These are phyloP conservation scores for Acrobasis suavella DNA, from an alignment of 2,888 invertebrate species.

Conservation along the genomic window DNA sequence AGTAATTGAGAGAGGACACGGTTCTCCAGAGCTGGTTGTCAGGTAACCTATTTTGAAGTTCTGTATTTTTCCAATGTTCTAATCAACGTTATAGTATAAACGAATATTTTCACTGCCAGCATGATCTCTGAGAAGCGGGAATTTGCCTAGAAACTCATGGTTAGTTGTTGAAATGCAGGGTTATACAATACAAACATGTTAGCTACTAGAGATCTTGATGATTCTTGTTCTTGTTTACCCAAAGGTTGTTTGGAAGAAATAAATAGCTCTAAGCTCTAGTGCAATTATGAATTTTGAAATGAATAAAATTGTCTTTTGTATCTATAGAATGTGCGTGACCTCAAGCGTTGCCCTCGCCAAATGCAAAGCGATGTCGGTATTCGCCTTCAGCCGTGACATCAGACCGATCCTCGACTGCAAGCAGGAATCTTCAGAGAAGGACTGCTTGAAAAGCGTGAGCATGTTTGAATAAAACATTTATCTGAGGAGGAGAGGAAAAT, in stretches of 20 bases:
- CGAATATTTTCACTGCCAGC: too few species aligned
- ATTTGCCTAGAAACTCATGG: too few species aligned
- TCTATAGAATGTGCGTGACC: conserved; percentile 84
- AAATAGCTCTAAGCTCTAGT: too few species aligned
- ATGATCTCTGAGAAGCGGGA: too few species aligned
- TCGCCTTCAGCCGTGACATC: conserved; percentile 89
- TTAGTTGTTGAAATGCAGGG: too few species aligned
- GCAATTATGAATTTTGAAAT: too few species aligned
- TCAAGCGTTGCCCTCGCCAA: conserved; percentile 86
- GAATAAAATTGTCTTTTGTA: not conserved
- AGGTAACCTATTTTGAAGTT: conserved; percentile 50
- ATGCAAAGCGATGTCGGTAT: conserved; percentile 86
- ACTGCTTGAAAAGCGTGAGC: conserved; percentile 84
- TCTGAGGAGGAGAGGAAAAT: not conserved
- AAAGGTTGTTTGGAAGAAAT: too few species aligned
- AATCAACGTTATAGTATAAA: too few species aligned
- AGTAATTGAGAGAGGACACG: conserved; percentile 88
- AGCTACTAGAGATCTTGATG: too few species aligned
- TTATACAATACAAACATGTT: too few species aligned
- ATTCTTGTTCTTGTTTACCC: too few species aligned
- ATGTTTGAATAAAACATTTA: not conserved
- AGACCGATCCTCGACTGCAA: conserved; percentile 91
- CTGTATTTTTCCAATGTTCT: not conserved
- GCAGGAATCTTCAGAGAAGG: conserved; percentile 83
- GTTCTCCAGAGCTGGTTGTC: conserved; percentile 85